Conservation (phyloP, 2,113 vertebrate genomes). For the Ictalurus furcatus region DNA sequence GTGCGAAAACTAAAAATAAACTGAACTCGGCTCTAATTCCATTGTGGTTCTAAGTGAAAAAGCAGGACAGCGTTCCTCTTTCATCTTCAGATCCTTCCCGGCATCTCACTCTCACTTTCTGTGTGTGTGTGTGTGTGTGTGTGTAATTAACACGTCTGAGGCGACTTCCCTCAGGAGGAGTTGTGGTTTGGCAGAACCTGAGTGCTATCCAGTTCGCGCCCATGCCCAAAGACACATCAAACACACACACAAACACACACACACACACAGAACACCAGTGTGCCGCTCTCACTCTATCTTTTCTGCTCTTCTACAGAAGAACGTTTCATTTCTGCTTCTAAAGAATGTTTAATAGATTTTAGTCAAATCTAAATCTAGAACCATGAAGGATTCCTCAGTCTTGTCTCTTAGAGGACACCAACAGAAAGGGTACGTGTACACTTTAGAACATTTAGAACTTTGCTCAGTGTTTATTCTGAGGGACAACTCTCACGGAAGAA, state of each 20-base stretch:
- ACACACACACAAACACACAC: conserved; percentile 17
- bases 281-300: not conserved
- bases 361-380: not conserved
- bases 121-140: conserved; percentile 16
- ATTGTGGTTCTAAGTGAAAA: conserved; percentile 42
- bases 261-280: conserved; percentile 5
- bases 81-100: conserved; percentile 34
- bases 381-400: not conserved
- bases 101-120: conserved; percentile 22
- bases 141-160: conserved; percentile 59
- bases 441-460: not conserved
- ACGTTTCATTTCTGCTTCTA: not conserved
- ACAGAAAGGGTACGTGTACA: not conserved
- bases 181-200: conserved; percentile 36
- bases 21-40: not conserved
- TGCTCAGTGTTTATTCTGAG: not conserved
- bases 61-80: not conserved
- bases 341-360: not conserved
- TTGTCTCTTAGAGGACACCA: not conserved
- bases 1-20: conserved; percentile 34
- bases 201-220: conserved; percentile 9
- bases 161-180: conserved; percentile 46
- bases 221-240: conserved; percentile 44
- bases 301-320: not conserved
- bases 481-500: not conserved